Evolutionary conservation across 2,113 vertebrate species (phyloP), one percentile per base, ranked within the genome.

Genomic region (Sarotherodon lohbergeri): DNA sequence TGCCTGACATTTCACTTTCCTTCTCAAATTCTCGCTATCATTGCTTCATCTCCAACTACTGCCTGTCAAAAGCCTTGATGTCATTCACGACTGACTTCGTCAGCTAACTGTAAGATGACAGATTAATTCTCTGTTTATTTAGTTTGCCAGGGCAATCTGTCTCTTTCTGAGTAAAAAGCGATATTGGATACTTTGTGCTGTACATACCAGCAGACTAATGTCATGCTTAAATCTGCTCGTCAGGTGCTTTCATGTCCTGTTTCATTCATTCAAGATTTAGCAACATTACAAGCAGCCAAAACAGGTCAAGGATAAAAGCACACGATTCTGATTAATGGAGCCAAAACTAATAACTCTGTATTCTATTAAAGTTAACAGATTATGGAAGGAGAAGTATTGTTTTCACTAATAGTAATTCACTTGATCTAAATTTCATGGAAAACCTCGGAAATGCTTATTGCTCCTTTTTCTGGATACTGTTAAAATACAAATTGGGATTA

Each of bases 101-200:
- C 93, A 94, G 90, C 90, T 87, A 16, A 71, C 83, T 85, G 80
- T 52, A 73, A 86, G 83, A 93, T 90, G 87, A 91, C 90, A 90
- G 91, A 94, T 95, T 94, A 90, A 92, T 91, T 90, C 89, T 78
- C 89, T 91, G 90, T 91, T 95, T 93, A 92, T 94, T 90, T 94
- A 93, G 89, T 91, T 79, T 89, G 86, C 80, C 80, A 71, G 90
- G 85, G 89, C 91, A 91, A 89, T 94, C 80, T 66, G 86, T 88
- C 93, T 93, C 76, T 61, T 57, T 80, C 82, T 91, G 82, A 76
- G 91, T 76, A 86, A 82, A 84, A 84, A 29, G 86, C 54, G 89
- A 91, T 84, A 95, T 91, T 61, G 73, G 90, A 95, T 93, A 91
- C 79, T 80, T 39, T 83, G 39, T 78, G 66, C 84, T 19, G 82